Percentiles rank a stretch among this genome's conserved stretches.
These are phyloP conservation scores for Trissolcus brochymenae DNA, from an alignment of 2,888 invertebrate genomes.

Conservation along the genomic window DNA sequence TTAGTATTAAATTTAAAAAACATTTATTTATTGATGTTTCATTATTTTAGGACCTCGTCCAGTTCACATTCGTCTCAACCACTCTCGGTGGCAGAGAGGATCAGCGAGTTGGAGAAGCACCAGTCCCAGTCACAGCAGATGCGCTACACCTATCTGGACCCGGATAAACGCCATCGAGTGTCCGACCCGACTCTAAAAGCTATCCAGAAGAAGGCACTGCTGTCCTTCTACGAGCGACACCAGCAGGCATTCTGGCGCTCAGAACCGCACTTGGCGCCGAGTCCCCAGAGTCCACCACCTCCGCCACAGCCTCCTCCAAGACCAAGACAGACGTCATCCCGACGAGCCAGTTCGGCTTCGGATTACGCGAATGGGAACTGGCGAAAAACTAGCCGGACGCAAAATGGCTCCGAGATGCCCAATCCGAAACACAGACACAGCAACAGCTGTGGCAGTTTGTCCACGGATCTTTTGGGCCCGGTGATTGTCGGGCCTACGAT, in stretches of 20 bases:
- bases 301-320: slow-evolving; percentile 76
- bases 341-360: slow-evolving; percentile 83
- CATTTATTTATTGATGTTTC: too few species aligned
- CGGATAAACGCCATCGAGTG: slow-evolving; percentile 84
- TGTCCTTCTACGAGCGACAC: slow-evolving; percentile 88
- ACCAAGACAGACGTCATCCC: slow-evolving; percentile 76
- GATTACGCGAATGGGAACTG: slow-evolving; percentile 81
- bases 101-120: slow-evolving; percentile 74
- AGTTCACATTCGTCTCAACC: slow-evolving; percentile 69
- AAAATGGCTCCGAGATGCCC: slow-evolving; percentile 64
- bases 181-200: slow-evolving; percentile 86
- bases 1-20: too few species aligned
- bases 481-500: slow-evolving; percentile 81
- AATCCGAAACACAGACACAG: slow-evolving; percentile 78
- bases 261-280: slow-evolving; percentile 79
- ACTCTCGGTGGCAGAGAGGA: slow-evolving; percentile 79
- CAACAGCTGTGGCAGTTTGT: slow-evolving; percentile 80
- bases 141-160: slow-evolving; percentile 84
- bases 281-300: slow-evolving; percentile 62
- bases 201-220: slow-evolving; percentile 88
- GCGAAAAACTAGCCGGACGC: slow-evolving; percentile 69
- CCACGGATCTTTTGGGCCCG: slow-evolving; percentile 80
- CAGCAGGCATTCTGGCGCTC: slow-evolving; percentile 78
- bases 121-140: slow-evolving; percentile 76
- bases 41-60: slow-evolving; percentile 40